Evolutionary conservation across 1,140 invertebrate species (phyloP).

Genomic region (Drosophila quadrilineata): DNA sequence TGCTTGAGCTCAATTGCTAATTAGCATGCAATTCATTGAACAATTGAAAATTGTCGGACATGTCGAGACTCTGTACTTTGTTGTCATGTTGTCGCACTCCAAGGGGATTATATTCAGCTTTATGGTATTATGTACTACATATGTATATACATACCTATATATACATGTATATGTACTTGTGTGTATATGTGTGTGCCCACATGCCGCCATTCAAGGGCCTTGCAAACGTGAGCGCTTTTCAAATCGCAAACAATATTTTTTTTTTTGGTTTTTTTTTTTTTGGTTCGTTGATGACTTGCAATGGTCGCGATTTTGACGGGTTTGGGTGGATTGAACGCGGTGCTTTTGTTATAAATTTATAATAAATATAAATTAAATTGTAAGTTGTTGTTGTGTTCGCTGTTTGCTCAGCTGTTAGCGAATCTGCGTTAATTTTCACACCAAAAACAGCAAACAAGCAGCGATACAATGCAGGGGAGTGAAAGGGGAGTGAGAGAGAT

Average conservation of each 20-base stretch:
- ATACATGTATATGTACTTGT: background rate
- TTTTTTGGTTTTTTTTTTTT: conserved; percentile 8
- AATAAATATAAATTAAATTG: conserved; percentile 2
- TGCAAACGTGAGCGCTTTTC: conserved; percentile 45
- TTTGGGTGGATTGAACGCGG: conserved; percentile 29
- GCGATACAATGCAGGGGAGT: no score
- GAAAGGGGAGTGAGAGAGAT: conserved; percentile 22
- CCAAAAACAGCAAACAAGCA: no score
- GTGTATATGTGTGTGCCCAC: background rate
- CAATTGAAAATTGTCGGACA: conserved; percentile 62
- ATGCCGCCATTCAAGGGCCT: conserved; percentile 22
- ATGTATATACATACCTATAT: background rate
- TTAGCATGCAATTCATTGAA: conserved; percentile 70
- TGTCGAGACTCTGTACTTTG: conserved; percentile 47
- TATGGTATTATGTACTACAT: background rate
- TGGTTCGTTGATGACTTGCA: conserved; percentile 47
- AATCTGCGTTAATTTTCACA: conserved; percentile 49
- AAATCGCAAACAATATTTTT: conserved; percentile 32
- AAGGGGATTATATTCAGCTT: conserved; percentile 33
- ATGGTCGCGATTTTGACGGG: conserved; percentile 34
- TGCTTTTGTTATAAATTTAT: conserved; percentile 38
- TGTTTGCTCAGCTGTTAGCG: conserved; percentile 38
- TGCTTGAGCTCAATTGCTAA: conserved; percentile 54
- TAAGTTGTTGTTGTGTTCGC: background rate
- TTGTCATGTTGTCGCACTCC: conserved; percentile 61